These are phyloP conservation scores for Arenaria interpres DNA, from an alignment of 2,113 vertebrate genomes.

Conservation along the genomic window DNA sequence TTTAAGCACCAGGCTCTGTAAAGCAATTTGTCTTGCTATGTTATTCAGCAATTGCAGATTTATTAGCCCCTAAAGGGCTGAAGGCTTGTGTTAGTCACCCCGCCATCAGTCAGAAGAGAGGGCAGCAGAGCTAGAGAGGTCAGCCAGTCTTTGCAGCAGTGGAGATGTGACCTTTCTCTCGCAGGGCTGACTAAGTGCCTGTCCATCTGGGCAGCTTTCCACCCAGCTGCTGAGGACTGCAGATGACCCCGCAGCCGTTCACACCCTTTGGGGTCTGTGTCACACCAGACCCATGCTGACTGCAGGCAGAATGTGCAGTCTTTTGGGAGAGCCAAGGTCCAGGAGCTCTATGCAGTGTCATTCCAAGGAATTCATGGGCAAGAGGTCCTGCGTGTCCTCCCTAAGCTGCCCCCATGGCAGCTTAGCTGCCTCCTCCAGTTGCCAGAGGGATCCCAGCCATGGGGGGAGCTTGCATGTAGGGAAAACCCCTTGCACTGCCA, in stretches of 20 bases:
- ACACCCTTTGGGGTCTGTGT: background rate
- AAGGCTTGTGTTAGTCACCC: background rate
- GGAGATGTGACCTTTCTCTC: background rate
- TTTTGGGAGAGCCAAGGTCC: background rate
- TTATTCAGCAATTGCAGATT: background rate
- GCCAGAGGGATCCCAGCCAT: background rate
- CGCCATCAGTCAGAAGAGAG: background rate
- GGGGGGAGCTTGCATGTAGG: background rate
- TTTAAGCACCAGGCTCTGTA: background rate
- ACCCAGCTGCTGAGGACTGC: background rate
- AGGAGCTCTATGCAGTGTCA: too few species aligned
- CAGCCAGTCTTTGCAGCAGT: rapidly evolving
- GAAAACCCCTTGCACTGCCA: background rate
- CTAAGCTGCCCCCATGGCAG: background rate
- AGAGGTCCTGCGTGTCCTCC: background rate
- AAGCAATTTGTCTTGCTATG: background rate
- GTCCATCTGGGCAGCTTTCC: rapidly evolving
- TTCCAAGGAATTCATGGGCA: background rate
- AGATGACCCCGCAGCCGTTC: rapidly evolving
- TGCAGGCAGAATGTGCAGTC: background rate
- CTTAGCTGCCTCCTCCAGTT: background rate
- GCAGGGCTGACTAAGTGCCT: background rate
- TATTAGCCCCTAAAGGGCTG: background rate
- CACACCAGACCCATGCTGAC: background rate
- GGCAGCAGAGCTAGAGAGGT: background rate